Base-by-base conservation (phyloP, 2,113 vertebrate species). In the Coptodon bakossiorum region DNA sequence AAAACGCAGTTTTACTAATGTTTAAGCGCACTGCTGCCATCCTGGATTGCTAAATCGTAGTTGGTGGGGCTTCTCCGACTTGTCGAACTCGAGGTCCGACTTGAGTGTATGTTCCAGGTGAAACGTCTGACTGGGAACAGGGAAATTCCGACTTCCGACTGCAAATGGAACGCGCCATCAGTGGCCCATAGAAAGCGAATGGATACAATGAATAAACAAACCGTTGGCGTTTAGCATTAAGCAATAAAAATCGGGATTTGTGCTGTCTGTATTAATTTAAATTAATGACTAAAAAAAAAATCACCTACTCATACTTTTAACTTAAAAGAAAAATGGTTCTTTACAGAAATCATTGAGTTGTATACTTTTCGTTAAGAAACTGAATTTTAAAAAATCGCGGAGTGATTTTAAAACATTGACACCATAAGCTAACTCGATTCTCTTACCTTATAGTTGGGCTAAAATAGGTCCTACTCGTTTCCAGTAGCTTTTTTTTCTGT, bases 81-180 rank as follows among this genome's bases (percentile, higher is more conserved):
- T 9, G 5, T 40, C n/a, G 8, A 71, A 40, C 43, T 16, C 7
- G n/a, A 71, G 1, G n/a, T 43, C 0, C 0, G 12, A 0, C 5
- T 17, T 45, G 38, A 45, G 22, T 40, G 38, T 9, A 0, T 16
- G 7, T 22, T 45, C 2, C 66, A 43, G 66, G 13, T 45, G 13
- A 45, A 43, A 71, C 5, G 38, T 43, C 63, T 5, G 11, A 43
- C n/a, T 71, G n/a, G n/a, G 38, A 24, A 71, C 12, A 1, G 5
- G 38, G 66, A 43, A 45, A 16, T 45, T 6, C 13, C 7, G 11
- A 68, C 10, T 40, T 68, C 63, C 19, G 22, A 1, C 66, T 27
- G 13, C 38, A 6, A 71, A 13, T 24, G 8, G 13, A 43, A 43
- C 13, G n/a, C 36, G 7, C n/a, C n/a, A 71, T 9, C 66, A 45